A percentile compares a stretch with the other conserved stretches of the same genome.
Evolutionary conservation across 2,888 invertebrate species (phyloP).

Genomic region (Stegophylla sp.): DNA sequence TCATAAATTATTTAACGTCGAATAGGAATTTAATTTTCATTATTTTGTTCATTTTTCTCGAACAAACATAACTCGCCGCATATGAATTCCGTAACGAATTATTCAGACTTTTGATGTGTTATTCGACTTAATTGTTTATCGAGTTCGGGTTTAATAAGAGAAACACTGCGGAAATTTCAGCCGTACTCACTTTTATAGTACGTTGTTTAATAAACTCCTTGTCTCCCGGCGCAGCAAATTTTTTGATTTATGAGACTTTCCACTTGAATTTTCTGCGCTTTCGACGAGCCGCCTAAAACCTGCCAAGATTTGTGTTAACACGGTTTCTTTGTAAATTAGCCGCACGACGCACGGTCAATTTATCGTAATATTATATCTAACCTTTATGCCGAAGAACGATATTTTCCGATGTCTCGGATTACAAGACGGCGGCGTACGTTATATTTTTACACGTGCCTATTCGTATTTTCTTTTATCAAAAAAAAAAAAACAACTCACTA

Average conservation of each 20-base stretch:
- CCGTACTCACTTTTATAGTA: neutral
- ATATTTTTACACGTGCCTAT: too few relatives aligned
- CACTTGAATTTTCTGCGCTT: neutral
- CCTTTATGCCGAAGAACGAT: neutral
- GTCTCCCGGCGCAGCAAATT: neutral
- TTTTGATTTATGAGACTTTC: neutral
- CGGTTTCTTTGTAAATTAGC: neutral
- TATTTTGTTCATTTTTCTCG: too few relatives aligned
- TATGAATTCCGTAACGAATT: neutral
- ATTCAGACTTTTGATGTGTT: neutral
- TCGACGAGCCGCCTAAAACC: neutral
- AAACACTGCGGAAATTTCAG: too few relatives aligned
- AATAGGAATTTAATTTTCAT: too few relatives aligned
- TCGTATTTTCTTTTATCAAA: too few relatives aligned
- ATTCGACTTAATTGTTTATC: constrained; percentile 2
- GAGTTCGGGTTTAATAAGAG: neutral
- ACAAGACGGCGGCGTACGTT: neutral
- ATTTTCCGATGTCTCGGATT: neutral
- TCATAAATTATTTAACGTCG: too few relatives aligned
- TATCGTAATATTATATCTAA: neutral
- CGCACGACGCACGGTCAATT: neutral
- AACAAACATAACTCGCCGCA: too few relatives aligned
- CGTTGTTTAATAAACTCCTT: neutral
- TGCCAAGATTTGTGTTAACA: too few relatives aligned
- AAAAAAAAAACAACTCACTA: too few relatives aligned